Evolutionary conservation across 2,888 invertebrate species (phyloP).

Genomic region (Campopleginae sp.): DNA sequence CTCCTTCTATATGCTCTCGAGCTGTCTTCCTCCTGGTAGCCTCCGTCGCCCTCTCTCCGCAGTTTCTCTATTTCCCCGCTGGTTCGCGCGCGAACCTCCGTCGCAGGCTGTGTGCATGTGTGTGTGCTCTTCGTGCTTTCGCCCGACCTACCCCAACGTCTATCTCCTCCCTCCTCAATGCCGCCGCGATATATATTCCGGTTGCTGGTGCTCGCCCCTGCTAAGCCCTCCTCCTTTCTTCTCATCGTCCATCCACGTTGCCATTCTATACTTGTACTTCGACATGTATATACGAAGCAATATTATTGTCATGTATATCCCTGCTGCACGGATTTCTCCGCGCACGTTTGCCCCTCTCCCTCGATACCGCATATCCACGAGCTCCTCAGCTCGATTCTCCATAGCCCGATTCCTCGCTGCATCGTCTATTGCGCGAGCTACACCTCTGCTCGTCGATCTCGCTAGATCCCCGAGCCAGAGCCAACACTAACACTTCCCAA

Average conservation of each 20-base stretch:
- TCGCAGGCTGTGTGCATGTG: conserved; percentile 47
- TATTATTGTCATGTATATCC: conserved; percentile 3
- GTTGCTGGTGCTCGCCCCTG: conserved; percentile 62
- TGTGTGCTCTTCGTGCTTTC: conserved; percentile 77
- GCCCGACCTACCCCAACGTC: conserved; percentile 82
- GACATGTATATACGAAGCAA: background rate
- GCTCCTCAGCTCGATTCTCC: conserved; percentile 20
- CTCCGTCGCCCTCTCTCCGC: conserved; percentile 56
- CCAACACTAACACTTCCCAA: background rate
- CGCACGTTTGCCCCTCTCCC: conserved; percentile 26
- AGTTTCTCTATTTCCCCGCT: conserved; percentile 52
- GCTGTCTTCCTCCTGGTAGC: conserved; percentile 53
- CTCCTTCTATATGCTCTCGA: conserved; percentile 37
- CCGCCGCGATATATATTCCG: conserved; percentile 49
- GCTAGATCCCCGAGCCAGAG: background rate
- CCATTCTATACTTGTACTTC: conserved; percentile 21
- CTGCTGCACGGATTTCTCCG: conserved; percentile 40
- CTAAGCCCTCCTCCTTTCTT: conserved; percentile 70
- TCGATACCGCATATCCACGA: conserved; percentile 19
- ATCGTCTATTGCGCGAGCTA: conserved; percentile 22
- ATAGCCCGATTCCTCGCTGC: conserved; percentile 30
- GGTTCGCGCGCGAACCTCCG: conserved; percentile 68
- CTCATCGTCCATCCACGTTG: conserved; percentile 49
- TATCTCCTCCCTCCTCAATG: conserved; percentile 36
- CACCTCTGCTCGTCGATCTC: background rate